A percentile compares a stretch with the other conserved stretches of the same genome.
phyloP scores from a whole-genome alignment of 2,797 vertebrate species.

The Thalassophryne amazonica region DNA sequence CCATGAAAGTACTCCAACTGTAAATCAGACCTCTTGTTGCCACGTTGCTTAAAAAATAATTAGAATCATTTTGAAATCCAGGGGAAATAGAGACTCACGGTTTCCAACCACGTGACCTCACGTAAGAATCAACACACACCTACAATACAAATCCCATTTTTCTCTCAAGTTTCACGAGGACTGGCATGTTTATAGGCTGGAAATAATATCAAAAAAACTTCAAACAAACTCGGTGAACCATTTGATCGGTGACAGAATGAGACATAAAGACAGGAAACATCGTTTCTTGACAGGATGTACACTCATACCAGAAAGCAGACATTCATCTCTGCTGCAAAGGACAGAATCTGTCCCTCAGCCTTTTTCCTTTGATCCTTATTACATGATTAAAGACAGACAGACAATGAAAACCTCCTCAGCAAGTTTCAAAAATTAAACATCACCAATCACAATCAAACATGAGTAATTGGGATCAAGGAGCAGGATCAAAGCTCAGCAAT shows the following conservation, averaged over 20 bases:
- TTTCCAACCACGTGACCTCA: too few species aligned
- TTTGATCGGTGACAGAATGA: not conserved
- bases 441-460: too few species aligned
- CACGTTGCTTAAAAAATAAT: not conserved
- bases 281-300: constrained; percentile 28
- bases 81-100: not conserved
- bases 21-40: constrained; percentile 5
- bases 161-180: not conserved
- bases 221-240: constrained; percentile 16
- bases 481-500: too few species aligned
- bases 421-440: too few species aligned
- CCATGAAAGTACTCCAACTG: not conserved
- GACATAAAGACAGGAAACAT: constrained; percentile 4
- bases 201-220: constrained; percentile 22
- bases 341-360: too few species aligned
- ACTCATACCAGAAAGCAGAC: constrained; percentile 14
- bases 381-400: too few species aligned
- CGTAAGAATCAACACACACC: not conserved
- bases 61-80: constrained; percentile 17
- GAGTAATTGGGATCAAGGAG: too few species aligned
- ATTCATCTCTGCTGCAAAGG: not conserved
- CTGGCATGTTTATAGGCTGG: not conserved
- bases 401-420: too few species aligned
- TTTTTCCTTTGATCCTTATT: too few species aligned
- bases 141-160: not conserved